Evolutionary conservation across 1,140 invertebrate species (phyloP).

Genomic region (Drosophila suzukii): DNA sequence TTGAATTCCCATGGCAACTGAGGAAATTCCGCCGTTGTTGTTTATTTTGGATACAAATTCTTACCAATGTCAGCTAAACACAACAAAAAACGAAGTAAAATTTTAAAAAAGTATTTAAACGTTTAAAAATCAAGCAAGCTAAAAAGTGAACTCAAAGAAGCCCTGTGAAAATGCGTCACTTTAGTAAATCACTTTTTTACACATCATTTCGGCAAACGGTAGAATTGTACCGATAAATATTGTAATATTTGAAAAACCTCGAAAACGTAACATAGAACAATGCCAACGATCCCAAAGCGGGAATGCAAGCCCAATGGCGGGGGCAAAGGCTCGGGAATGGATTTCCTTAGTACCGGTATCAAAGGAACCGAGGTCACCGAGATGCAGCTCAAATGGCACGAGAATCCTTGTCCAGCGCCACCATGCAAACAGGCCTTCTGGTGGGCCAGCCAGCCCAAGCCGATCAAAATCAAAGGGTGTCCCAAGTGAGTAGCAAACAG

Average conservation of each 20-base stretch:
- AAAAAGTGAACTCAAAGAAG: neutral
- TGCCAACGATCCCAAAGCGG: constrained; percentile 78
- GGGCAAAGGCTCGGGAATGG: constrained; percentile 46
- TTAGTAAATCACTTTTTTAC: constrained; percentile 47
- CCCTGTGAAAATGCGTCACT: constrained; percentile 61
- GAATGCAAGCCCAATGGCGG: constrained; percentile 43
- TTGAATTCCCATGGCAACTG: constrained; percentile 65
- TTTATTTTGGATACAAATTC: constrained; percentile 77
- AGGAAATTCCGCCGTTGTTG: constrained; percentile 74
- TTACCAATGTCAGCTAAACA: constrained; percentile 28
- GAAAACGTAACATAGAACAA: constrained; percentile 27
- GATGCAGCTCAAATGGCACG: constrained; percentile 78
- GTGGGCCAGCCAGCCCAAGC: constrained; percentile 81
- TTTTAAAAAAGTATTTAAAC: constrained; percentile 2
- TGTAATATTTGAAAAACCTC: constrained; percentile 31
- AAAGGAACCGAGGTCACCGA: constrained; percentile 73
- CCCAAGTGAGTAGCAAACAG: constrained; percentile 68
- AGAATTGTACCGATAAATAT: constrained; percentile 21
- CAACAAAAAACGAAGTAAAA: constrained; percentile 14
- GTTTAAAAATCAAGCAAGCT: neutral
- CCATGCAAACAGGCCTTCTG: constrained; percentile 79
- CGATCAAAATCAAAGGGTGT: constrained; percentile 78
- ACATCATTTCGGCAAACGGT: constrained; percentile 33
- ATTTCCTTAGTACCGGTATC: constrained; percentile 58
- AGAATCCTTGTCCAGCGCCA: constrained; percentile 70